These are phyloP conservation scores for Gobio gobio DNA, from an alignment of 2,113 vertebrate genomes.

Conservation along the genomic window DNA sequence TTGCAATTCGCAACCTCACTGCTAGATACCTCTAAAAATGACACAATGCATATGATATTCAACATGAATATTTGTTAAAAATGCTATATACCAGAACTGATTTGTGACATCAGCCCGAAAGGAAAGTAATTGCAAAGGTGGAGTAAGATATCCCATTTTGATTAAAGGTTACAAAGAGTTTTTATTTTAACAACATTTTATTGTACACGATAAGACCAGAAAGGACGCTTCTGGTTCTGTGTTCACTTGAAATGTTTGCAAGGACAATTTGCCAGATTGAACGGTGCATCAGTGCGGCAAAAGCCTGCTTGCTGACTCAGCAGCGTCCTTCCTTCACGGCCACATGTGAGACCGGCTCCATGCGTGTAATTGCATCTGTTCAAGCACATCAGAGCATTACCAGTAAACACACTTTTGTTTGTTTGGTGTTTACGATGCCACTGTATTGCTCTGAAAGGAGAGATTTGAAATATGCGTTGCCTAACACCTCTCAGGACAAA, in stretches of 20 bases:
- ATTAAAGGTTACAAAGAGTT: neutral
- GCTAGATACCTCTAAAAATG: too few species aligned
- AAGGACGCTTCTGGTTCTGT: neutral
- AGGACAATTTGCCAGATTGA: neutral
- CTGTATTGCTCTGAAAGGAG: neutral
- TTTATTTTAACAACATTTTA: neutral
- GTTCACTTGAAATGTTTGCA: constrained; percentile 22
- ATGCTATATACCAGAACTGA: neutral
- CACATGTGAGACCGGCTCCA: constrained; percentile 6
- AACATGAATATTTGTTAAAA: neutral
- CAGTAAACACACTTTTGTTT: constrained; percentile 34
- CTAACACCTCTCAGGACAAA: constrained; percentile 25
- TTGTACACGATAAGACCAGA: neutral
- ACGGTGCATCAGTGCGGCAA: constrained; percentile 3
- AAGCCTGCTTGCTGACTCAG: constrained; percentile 35
- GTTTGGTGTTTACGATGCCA: neutral
- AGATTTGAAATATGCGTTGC: constrained; percentile 17
- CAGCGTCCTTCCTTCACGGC: constrained; percentile 25
- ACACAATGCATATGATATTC: too few species aligned
- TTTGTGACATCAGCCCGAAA: neutral
- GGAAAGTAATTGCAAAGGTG: neutral
- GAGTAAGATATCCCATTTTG: neutral
- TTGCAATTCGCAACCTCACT: too few species aligned
- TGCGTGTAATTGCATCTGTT: constrained; percentile 37
- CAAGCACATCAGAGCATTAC: constrained; percentile 22